Evolutionary conservation across 2,888 invertebrate genomes (phyloP).

Genomic region (Hipparchia sbordonii): DNA sequence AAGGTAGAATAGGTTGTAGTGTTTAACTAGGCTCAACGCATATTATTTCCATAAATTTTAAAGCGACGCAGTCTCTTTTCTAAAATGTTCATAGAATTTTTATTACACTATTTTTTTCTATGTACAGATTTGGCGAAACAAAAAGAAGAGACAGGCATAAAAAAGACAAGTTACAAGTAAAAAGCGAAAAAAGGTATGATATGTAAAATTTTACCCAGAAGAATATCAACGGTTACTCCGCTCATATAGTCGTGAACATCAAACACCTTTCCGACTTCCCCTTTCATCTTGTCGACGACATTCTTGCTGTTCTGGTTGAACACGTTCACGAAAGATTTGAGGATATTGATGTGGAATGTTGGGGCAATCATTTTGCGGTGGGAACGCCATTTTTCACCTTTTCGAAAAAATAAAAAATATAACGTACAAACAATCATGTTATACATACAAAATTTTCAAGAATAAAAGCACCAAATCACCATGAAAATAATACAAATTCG

Average conservation of each 20-base stretch:
- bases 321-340: constrained; percentile 89
- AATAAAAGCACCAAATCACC: too few relatives aligned
- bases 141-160: too few relatives aligned
- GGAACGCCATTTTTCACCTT: constrained; percentile 90
- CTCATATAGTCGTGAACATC: constrained; percentile 92
- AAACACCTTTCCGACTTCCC: constrained; percentile 87
- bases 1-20: neutral
- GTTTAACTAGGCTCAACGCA: too few relatives aligned
- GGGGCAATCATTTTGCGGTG: constrained; percentile 93
- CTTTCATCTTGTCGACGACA: constrained; percentile 85
- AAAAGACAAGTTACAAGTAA: too few relatives aligned
- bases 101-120: too few relatives aligned
- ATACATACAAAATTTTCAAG: too few relatives aligned
- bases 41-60: too few relatives aligned
- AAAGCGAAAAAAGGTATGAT: too few relatives aligned
- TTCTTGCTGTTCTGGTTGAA: constrained; percentile 89
- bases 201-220: constrained; percentile 78
- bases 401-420: neutral
- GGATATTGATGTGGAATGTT: constrained; percentile 91
- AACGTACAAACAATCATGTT: neutral
- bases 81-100: too few relatives aligned
- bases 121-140: too few relatives aligned
- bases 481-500: too few relatives aligned
- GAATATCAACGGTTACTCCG: constrained; percentile 89
- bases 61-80: too few relatives aligned